These are phyloP conservation scores for Smittia aterrima DNA, from an alignment of 2,888 invertebrate genomes.

Conservation along the genomic window DNA sequence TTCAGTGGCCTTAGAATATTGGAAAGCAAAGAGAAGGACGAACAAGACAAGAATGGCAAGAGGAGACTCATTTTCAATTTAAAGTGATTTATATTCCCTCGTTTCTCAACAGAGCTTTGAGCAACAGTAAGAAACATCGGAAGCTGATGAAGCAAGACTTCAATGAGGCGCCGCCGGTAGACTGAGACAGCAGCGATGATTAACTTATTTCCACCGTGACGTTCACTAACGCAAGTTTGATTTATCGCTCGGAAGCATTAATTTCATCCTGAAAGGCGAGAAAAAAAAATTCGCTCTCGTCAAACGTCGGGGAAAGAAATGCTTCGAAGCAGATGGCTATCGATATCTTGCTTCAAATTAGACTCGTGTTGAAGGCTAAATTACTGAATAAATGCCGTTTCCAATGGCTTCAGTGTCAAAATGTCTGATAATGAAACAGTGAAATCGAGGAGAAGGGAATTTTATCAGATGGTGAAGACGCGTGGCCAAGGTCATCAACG, in stretches of 20 bases:
- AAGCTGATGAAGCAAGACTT: too few species aligned
- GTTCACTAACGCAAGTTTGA: not conserved
- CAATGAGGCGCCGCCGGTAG: not conserved
- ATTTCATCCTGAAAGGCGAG: not conserved
- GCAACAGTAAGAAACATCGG: too few species aligned
- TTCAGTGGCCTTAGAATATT: too few species aligned
- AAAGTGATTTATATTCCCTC: slow-evolving; percentile 18
- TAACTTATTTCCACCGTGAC: not conserved
- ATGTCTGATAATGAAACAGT: not conserved
- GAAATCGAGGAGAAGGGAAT: not conserved
- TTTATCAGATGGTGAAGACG: not conserved
- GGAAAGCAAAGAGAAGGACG: not conserved
- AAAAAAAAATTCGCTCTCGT: not conserved
- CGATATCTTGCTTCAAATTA: not conserved
- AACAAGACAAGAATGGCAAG: not conserved
- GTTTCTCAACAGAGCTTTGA: not conserved
- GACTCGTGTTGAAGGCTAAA: not conserved
- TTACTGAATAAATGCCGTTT: not conserved
- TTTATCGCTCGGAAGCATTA: not conserved
- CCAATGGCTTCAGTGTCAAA: not conserved
- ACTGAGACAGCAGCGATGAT: not conserved
- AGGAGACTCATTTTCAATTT: slow-evolving; percentile 8
- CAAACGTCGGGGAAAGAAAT: not conserved
- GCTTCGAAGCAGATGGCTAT: not conserved
- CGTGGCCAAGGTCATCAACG: not conserved